These are phyloP conservation scores for Trissoscelio sp. DNA, from an alignment of 2,888 invertebrate genomes.

Conservation along the genomic window DNA sequence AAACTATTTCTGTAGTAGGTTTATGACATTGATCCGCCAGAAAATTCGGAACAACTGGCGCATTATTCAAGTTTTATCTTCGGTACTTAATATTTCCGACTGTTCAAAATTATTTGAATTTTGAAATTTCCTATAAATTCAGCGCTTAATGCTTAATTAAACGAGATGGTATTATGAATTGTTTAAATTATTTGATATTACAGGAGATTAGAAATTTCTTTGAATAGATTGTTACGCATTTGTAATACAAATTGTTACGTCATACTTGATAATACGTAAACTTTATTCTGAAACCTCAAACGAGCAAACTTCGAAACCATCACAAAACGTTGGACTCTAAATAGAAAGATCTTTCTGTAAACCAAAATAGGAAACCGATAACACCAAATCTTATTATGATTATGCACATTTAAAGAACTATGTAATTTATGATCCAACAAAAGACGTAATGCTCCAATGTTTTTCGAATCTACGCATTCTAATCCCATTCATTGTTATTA, in stretches of 20 bases:
- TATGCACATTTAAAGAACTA: conserved; percentile 9
- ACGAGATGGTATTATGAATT: not conserved
- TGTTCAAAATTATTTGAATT: conserved; percentile 1
- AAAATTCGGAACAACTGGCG: conserved; percentile 12
- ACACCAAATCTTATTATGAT: conserved; percentile 18
- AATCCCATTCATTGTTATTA: conserved; percentile 36
- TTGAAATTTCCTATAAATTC: too few species aligned
- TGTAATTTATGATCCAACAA: conserved; percentile 4
- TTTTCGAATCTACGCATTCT: conserved; percentile 9
- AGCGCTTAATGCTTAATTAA: conserved; percentile 2
- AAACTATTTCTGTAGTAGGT: conserved; percentile 53
- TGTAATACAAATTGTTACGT: not conserved
- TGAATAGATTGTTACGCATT: not conserved
- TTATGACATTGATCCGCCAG: conserved; percentile 39
- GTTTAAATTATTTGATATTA: not conserved
- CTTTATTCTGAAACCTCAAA: conserved; percentile 2
- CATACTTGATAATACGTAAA: conserved; percentile 8
- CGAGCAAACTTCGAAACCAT: conserved; percentile 2
- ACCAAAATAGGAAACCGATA: conserved; percentile 12
- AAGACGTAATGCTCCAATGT: not conserved
- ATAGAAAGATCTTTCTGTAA: conserved; percentile 12
- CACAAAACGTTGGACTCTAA: not conserved
- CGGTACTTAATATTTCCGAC: conserved; percentile 12
- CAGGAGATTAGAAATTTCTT: conserved; percentile 14
- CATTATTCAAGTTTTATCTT: conserved; percentile 34